Evolutionary conservation across 1,140 invertebrate species (phyloP), one percentile per base, ranked within the genome.

Genomic region (Helicoverpa armigera): DNA sequence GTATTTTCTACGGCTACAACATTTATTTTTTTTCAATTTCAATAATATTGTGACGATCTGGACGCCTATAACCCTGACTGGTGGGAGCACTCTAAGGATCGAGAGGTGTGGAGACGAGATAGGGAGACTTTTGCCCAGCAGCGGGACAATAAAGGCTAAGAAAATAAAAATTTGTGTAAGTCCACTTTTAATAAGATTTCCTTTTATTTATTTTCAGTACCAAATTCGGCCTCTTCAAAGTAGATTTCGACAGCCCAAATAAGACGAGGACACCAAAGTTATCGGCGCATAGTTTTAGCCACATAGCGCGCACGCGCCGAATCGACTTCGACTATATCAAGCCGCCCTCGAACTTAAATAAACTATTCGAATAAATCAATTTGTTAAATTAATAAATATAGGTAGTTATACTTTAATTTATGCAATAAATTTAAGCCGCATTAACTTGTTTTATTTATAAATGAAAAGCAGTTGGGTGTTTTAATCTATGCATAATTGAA

Each of bases 271-370:
- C 73, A 10, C 73, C 73, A 7, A 76, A 76, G 14, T 35, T 76
- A 13, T 76, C 73, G 29, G 73, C 23, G 43, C 58, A 53, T 10
- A 76, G 56, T 23, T 76, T 11, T 11, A 50, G 43, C 12, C 48
- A 76, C 14, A 76, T 76, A 12, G 73, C 18, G 43, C 56, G 43
- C 16, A 76, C 73, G 23, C 73, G 58, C 4, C 54, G 31, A 2
- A 76, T 76, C 51, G 58, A 76, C 18, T 76, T 76, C 43, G 60
- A 76, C 16, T 76, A 76, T 13, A 63, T 76, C n/a, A 61, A 76
- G 13, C 73, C 73, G 13, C 56, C 73, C 14, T 23, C 35, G 16
- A n/a, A 67, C 10, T 50, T 67, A 18, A 67, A 50, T 67, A 67
- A 12, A 67, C 18, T 67, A 13, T 12, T 67, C 0, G 63, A 67